Evolutionary conservation across 2,797 vertebrate genomes (phyloP).

Genomic region (Ctenopoma kingsleyae): DNA sequence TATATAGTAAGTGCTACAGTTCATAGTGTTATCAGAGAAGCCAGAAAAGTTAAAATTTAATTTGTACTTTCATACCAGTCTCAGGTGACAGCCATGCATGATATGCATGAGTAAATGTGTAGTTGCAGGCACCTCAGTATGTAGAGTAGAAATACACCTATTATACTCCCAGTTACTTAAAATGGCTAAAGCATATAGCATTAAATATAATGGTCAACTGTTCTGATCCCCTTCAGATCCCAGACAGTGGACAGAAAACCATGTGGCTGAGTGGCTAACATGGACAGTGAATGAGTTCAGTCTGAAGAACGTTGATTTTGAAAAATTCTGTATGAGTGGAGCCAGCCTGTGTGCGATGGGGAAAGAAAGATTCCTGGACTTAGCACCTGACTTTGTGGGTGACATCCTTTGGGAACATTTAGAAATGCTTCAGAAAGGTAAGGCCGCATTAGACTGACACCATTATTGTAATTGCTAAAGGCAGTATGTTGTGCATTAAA

Average conservation of each 20-base stretch:
- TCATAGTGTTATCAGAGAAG: not conserved
- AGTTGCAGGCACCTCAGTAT: no score
- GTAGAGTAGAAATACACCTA: not conserved
- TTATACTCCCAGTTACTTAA: not conserved
- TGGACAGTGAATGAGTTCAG: slow-evolving; percentile 99
- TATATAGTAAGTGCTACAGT: not conserved
- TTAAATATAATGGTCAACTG: slow-evolving; percentile 1
- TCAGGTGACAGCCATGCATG: not conserved
- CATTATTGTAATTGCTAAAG: not conserved
- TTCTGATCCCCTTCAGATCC: slow-evolving; percentile 86
- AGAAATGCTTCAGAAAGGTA: slow-evolving; percentile 99
- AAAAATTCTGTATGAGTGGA: slow-evolving; percentile 96
- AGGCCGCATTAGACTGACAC: slow-evolving; percentile 10
- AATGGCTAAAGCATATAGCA: not conserved
- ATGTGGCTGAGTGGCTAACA: slow-evolving; percentile 95
- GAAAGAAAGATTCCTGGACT: slow-evolving; percentile 96
- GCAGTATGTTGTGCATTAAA: not conserved
- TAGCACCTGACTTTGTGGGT: slow-evolving; percentile 97
- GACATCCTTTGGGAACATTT: slow-evolving; percentile 99
- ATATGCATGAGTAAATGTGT: slow-evolving; percentile 5
- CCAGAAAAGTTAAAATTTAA: not conserved
- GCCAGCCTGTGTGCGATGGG: slow-evolving; percentile 94
- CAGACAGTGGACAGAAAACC: slow-evolving; percentile 94
- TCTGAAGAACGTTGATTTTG: slow-evolving; percentile 96
- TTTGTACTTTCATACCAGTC: not conserved